phyloP scores from a whole-genome alignment of 2,888 invertebrate species.

The Leucozona laternaria region DNA sequence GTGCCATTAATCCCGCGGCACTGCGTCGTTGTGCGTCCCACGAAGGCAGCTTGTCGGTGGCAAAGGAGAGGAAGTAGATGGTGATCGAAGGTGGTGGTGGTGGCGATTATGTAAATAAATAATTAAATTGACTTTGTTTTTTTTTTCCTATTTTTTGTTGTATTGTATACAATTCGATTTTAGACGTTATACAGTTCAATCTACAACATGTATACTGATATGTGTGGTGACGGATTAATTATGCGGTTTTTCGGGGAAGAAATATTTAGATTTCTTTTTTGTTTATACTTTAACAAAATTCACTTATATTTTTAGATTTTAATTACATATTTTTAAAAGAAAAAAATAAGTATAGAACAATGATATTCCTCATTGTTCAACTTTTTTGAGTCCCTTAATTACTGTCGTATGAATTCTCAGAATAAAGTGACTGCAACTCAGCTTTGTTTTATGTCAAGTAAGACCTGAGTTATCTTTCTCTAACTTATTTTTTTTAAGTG shows the following conservation, averaged over 20 bases:
- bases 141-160: neutral
- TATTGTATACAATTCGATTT: neutral
- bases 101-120: conserved; percentile 43
- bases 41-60: neutral
- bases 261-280: neutral
- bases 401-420: no score
- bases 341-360: neutral
- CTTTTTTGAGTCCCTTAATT: neutral
- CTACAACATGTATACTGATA: neutral
- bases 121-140: conserved; percentile 32
- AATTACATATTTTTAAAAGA: neutral
- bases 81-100: neutral
- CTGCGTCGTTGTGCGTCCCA: neutral
- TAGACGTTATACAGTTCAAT: neutral
- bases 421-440: no score
- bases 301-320: conserved; percentile 40
- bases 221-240: conserved; percentile 21
- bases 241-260: neutral
- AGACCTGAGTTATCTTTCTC: no score
- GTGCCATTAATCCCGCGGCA: conserved; percentile 27
- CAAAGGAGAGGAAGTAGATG: neutral
- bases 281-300: conserved; percentile 6
- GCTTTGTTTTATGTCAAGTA: no score
- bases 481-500: no score
- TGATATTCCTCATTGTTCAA: neutral